These are phyloP conservation scores for Drosophila prolongata DNA, from an alignment of 2,888 invertebrate species.

Conservation along the genomic window DNA sequence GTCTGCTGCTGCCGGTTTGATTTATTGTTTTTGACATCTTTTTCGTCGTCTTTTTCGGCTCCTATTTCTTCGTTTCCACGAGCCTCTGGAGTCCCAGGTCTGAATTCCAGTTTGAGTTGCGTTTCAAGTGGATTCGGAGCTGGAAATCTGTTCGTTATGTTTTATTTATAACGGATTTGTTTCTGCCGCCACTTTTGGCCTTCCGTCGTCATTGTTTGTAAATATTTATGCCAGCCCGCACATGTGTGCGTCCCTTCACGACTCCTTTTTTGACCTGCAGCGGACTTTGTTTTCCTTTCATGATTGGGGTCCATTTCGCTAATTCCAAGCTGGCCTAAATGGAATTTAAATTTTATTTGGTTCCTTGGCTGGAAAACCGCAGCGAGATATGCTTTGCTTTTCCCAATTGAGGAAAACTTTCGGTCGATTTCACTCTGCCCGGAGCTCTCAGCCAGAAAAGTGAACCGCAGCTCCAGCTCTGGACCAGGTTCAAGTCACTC, in stretches of 20 bases:
- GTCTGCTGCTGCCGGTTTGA: slow-evolving; percentile 52
- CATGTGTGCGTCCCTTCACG: slow-evolving; percentile 12
- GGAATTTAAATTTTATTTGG: slow-evolving; percentile 74
- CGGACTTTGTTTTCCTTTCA: slow-evolving; percentile 18
- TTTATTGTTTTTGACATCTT: slow-evolving; percentile 80
- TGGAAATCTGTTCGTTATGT: slow-evolving; percentile 63
- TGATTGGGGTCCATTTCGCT: slow-evolving; percentile 60
- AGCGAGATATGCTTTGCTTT: slow-evolving; percentile 7
- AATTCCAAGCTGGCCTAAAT: slow-evolving; percentile 40
- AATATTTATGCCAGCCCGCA: slow-evolving; percentile 64
- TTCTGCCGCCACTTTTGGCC: slow-evolving; percentile 40
- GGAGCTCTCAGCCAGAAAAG: slow-evolving; percentile 63
- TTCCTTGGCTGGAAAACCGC: slow-evolving; percentile 23
- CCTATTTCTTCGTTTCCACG: slow-evolving; percentile 56
- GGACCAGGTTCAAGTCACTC: not conserved
- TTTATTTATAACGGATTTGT: slow-evolving; percentile 80
- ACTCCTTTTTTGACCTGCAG: slow-evolving; percentile 28
- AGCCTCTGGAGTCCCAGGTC: not conserved
- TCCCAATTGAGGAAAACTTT: slow-evolving; percentile 19
- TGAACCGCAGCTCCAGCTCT: slow-evolving; percentile 13
- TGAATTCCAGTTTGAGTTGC: slow-evolving; percentile 25
- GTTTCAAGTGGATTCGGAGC: slow-evolving; percentile 64
- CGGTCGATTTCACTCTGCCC: slow-evolving; percentile 47
- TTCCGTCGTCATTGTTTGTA: slow-evolving; percentile 63
- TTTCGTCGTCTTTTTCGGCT: slow-evolving; percentile 38